Base-by-base conservation (phyloP, 2,888 invertebrate genomes). In the Hemithea aestivaria region DNA sequence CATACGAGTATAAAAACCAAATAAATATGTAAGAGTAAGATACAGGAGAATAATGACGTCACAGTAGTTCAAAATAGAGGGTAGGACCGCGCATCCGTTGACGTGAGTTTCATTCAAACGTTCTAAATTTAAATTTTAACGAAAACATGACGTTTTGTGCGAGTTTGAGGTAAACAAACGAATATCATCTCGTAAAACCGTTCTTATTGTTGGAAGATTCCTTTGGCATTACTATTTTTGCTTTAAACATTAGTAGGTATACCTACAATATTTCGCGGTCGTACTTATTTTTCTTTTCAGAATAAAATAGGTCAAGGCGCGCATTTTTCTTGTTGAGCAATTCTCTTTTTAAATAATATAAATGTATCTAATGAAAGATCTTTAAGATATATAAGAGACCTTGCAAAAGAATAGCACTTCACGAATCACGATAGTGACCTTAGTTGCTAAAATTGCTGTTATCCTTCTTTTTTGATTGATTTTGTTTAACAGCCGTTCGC, bases 21-120 rank as follows among this genome's bases (percentile, higher is more conserved):
- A 33, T 41, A 34, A 41, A 41, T 45, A 42, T 37, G 3, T 16
- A 16, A 16, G 16, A 4, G 5, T 16, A 16, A 4, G 16, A 16
- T 16, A 16, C 16, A 16, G n/a, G n/a, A 16, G 16, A 4, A 10
- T 23, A 34, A 35, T 45, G 42, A 44, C 56, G 53, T 51, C 52
- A 53, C 37, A 35, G 23, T 34, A 37, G 24, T 31, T 20, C 27
- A 24, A 48, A 48, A 41, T 28, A 36, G 36, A 43, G 40, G 35
- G 40, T 39, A 47, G 40, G 45, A 45, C 38, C 37, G 38, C 43
- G 41, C 37, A 39, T 28, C 35, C 36, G 46, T 51, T 52, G 54
- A 54, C 53, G 57, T 35, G 45, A 35, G 7, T 35, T 51, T 51
- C 53, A 58, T 58, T 58, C 57, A 58, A 50, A 46, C 53, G 38